These are phyloP conservation scores for Norana najaformis DNA, from an alignment of 2,888 invertebrate genomes.

Conservation along the genomic window DNA sequence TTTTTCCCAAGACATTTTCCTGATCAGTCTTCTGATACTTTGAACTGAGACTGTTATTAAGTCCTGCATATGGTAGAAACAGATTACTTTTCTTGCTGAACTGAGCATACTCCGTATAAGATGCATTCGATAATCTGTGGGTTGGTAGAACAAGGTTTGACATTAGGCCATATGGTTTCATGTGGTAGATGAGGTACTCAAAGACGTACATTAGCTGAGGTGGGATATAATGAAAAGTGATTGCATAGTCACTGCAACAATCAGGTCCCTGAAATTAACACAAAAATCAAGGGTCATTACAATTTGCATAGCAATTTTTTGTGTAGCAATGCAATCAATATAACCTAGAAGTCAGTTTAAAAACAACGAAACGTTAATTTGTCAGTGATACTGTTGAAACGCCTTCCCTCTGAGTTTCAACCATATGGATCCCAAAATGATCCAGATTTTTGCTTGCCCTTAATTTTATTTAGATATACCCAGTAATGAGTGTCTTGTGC, in stretches of 20 bases:
- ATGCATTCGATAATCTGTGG: not conserved
- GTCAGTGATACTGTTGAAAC: too few relatives aligned
- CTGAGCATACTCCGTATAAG: not conserved
- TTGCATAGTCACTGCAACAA: constrained; percentile 59
- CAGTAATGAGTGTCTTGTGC: too few relatives aligned
- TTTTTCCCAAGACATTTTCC: not conserved
- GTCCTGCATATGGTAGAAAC: not conserved
- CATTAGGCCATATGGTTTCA: constrained; percentile 68
- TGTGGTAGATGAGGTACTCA: constrained; percentile 91
- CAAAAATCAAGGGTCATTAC: not conserved
- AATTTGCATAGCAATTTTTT: not conserved
- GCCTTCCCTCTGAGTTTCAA: too few relatives aligned
- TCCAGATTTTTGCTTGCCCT: too few relatives aligned
- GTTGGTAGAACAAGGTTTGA: constrained; percentile 16
- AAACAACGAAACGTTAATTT: too few relatives aligned
- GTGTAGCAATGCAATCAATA: not conserved
- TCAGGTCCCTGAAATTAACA: constrained; percentile 43
- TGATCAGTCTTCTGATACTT: not conserved
- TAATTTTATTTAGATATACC: too few relatives aligned
- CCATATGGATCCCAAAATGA: too few relatives aligned
- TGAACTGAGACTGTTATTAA: not conserved
- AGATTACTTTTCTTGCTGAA: not conserved
- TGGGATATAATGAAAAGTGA: constrained; percentile 88
- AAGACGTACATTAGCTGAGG: constrained; percentile 90
- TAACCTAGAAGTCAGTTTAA: not conserved